Evolutionary conservation across 1,140 invertebrate species (phyloP), one percentile per base, ranked within the genome.

Genomic region (Dreissena polymorpha): DNA sequence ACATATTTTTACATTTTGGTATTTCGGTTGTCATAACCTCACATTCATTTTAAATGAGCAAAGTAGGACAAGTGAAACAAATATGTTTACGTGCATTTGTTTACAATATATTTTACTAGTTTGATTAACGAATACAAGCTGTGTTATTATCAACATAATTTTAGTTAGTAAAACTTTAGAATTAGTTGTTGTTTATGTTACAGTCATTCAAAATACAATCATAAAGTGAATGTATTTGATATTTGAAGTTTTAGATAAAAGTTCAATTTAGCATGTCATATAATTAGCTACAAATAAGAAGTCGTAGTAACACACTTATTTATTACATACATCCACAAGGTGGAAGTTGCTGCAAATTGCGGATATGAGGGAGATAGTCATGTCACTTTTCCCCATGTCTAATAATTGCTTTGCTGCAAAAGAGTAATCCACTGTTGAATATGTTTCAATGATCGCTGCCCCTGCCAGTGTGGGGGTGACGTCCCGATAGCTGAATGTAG

Each of bases 331-430:
- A 13, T 64, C 39, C 18, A 81, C 23, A n/a, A 81, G 57, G 27
- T 81, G 69, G 3, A 81, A 21, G 25, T 81, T 69, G 39, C 78
- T 81, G 29, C 78, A 81, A 2, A 81, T 53, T n/a, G 68, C 67
- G 10, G 78, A 71, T 10, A 81, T 57, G 13, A 72, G 78, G 29
- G 53, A 63, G 12, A 81, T 70, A 39, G 71, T 72, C 78, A 81
- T 81, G 49, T 81, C 78, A 64, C 39, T 27, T 27, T 64, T 72
- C 5, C 78, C 78, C 78, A 81, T 72, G 29, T 53, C 55, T 65
- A 21, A 6, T n/a, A 81, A 69, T 21, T 65, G 53, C 16, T 49
- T 10, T 18, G 57, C 68, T 13, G 71, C 69, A 16, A 49, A 51
- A 6, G 51, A 13, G 51, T 70, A 81, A n/a, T 72, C 69, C 0